Evolutionary conservation across 1,140 invertebrate species (phyloP), one percentile per base, ranked within the genome.

Genomic region (Prorops nasuta): DNA sequence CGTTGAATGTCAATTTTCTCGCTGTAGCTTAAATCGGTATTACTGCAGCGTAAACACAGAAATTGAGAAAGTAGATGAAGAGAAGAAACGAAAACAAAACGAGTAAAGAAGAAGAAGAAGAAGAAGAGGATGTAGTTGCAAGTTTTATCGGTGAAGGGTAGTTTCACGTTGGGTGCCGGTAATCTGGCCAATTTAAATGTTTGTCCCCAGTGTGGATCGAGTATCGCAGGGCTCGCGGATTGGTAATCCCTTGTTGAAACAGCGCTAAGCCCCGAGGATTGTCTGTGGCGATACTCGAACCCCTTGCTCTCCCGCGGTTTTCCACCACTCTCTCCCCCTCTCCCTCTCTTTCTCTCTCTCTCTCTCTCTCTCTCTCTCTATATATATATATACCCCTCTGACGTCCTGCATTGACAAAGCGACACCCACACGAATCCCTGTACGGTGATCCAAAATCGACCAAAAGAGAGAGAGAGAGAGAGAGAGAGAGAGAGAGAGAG

Each of bases 201-300:
- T 67, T 67, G 64, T 60, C 53, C 56, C 57, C 48, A 47, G 40
- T 41, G 46, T 48, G 46, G 51, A 55, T 57, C 48, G 52, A 34
- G 56, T 51, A 53, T 56, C 54, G 43, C 41, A 17, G 34, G 37
- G 36, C 22, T 32, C 43, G 51, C 54, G 53, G 19, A n/a, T 10
- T n/a, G 39, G 63, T 71, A 71, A 71, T 71, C 67, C 68, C 62
- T 62, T 66, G 67, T 69, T 69, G 67, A 71, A 69, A 67, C 63
- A 71, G 60, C 54, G 52, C 60, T 71, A 71, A 71, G 67, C 67
- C 64, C 63, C 64, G 49, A 45, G 62, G 65, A 69, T 69, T 69
- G 65, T 69, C 60, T 63, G 60, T 36, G 44, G 34, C 63, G 64
- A 66, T 67, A 69, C 54, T 48, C 38, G 37, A 47, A 53, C 45